Evolutionary conservation across 2,113 vertebrate genomes (phyloP).

Genomic region (Nibea albiflora): DNA sequence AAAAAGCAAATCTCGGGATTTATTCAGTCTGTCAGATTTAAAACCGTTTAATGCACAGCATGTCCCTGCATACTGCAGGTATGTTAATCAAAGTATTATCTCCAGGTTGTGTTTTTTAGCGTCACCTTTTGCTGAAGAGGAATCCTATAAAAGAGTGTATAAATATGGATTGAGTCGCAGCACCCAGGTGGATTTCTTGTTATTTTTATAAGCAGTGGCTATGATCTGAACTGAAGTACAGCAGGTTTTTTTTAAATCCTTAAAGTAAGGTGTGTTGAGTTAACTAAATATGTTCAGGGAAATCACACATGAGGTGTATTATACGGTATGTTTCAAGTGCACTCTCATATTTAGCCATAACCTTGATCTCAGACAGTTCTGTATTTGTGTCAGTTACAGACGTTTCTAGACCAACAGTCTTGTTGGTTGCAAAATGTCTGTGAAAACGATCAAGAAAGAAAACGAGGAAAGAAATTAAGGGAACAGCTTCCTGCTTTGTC

Average conservation of each 20-base stretch:
- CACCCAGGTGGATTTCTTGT: background rate
- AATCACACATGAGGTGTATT: background rate
- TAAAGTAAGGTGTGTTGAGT: background rate
- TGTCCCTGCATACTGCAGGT: conserved; percentile 24
- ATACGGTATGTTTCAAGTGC: background rate
- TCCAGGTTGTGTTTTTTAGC: conserved; percentile 29
- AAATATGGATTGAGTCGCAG: conserved; percentile 7
- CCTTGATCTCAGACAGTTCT: background rate
- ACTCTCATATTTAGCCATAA: background rate
- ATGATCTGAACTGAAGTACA: conserved; percentile 6
- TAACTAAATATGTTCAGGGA: background rate
- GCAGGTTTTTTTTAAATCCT: background rate
- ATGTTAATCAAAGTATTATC: conserved; percentile 31
- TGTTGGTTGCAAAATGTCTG: background rate
- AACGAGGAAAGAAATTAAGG: background rate
- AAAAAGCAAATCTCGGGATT: conserved; percentile 45
- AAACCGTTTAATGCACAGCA: conserved; percentile 10
- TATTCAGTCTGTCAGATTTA: conserved; percentile 39
- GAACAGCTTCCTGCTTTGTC: conserved; percentile 1
- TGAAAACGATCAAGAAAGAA: background rate
- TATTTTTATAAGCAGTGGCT: conserved; percentile 6
- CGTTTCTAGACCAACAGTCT: background rate
- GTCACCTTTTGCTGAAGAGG: conserved; percentile 10
- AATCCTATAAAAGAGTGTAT: conserved; percentile 16
- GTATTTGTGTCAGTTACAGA: too few species aligned